Base-by-base conservation (phyloP, 2,113 vertebrate species). In the Gorsachius goisagi region DNA sequence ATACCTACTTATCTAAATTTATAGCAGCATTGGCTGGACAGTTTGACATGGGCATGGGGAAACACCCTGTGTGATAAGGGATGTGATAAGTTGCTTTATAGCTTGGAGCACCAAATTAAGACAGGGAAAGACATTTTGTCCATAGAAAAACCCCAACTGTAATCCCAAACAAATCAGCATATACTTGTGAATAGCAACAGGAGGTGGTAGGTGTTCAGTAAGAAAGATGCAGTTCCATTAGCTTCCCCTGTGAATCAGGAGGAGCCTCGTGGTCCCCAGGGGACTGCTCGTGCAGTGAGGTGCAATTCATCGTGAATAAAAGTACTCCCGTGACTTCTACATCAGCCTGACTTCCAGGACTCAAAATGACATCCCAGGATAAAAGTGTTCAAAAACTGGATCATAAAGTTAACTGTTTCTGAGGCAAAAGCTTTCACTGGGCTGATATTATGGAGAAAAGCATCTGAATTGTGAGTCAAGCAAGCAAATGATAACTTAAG, bases 101-200 rank as follows among this genome's bases (percentile, higher is more conserved):
- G 7, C 3, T 2, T 39, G 24, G 16, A 82, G 6, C 20, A 83
- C 15, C 32, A 67, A 37, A 77, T 59, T 41, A 47, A 84, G 35
- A 7, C 19, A 72, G 22, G 4, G 6, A 32, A 81, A 67, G 6
- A 41, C 2, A 50, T 83, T 84, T 88, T 72, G 13, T 44, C 20
- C 11, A 5, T 45, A 18, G 75, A 82, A 58, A 30, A 3, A 0
- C 0, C 9, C 7, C 27, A 12, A 9, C 1, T 56, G 28, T 39
- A 82, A 56, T n/a, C 39, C 30, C 27, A 53, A 26, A 19, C 30
- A 76, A 72, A 15, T 47, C 13, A 21, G 16, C 3, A 6, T 11
- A 10, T 39, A 9, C 81, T 55, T 59, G 26, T 27, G 26, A 50
- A 44, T 9, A 17, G 17, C 26, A 76, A 24, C 9, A 56, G 50